Conservation (phyloP, 1,140 invertebrate species). For the Orchestia grillus region DNA sequence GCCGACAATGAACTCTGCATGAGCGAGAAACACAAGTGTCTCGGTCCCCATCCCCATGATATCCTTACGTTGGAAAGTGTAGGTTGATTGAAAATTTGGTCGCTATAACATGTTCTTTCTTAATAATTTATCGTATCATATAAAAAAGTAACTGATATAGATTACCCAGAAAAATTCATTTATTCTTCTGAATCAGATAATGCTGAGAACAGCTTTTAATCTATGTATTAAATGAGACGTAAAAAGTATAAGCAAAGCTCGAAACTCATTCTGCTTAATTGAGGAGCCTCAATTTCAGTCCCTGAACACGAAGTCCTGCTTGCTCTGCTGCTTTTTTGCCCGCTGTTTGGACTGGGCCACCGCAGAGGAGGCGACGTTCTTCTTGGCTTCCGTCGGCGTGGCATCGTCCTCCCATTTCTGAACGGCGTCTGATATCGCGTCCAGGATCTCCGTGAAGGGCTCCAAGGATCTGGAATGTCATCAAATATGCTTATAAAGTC, state of each 20-base stretch:
- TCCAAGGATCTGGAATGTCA: conserved; percentile 13
- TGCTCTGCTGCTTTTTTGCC: neutral
- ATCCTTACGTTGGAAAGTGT: neutral
- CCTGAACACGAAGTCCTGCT: conserved; percentile 30
- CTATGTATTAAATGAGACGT: neutral
- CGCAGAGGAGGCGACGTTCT: neutral
- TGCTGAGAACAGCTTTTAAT: neutral
- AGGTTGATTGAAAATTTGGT: neutral
- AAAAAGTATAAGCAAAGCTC: neutral
- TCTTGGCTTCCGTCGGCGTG: neutral
- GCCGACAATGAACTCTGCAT: no score
- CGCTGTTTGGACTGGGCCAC: neutral
- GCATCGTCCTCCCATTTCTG: conserved; percentile 22
- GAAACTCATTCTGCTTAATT: neutral
- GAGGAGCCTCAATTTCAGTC: neutral
- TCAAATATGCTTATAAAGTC: no score
- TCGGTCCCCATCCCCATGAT: no score
- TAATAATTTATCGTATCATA: neutral
- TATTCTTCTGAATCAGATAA: neutral
- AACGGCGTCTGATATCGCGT: neutral
- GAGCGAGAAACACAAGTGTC: no score
- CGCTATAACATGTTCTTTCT: neutral
- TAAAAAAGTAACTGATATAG: neutral
- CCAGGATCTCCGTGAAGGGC: conserved; percentile 23
- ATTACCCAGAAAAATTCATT: neutral